A percentile compares a stretch with the other conserved stretches of the same genome.
Conservation (phyloP, 1,140 invertebrate species). For the Lepidurus arcticus region DNA sequence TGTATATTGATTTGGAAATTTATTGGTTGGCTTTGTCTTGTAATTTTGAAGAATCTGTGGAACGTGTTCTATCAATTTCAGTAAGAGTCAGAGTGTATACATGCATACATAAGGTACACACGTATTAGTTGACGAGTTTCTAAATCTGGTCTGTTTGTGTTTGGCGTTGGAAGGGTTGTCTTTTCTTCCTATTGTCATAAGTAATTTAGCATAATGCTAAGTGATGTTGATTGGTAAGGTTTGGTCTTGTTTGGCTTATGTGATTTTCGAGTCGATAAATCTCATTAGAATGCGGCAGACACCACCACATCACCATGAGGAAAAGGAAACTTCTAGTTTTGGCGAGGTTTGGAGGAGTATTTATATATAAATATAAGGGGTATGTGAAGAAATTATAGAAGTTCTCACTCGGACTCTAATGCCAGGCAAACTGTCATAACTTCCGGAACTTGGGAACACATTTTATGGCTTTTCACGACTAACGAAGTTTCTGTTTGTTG, state of each 20-base stretch:
- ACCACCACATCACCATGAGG: neutral
- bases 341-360: neutral
- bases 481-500: neutral
- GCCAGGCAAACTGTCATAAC: neutral
- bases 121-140: neutral
- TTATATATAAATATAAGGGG: neutral
- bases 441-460: neutral
- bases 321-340: neutral
- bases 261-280: neutral
- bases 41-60: too few relatives aligned
- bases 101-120: too few relatives aligned
- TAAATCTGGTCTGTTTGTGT: neutral
- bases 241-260: neutral
- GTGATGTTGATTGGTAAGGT: slow-evolving; percentile 8
- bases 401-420: neutral
- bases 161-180: neutral
- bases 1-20: too few relatives aligned
- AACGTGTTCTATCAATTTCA: too few relatives aligned
- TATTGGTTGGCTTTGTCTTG: too few relatives aligned
- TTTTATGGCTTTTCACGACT: neutral
- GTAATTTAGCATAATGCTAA: slow-evolving; percentile 9
- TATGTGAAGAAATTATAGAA: neutral
- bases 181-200: neutral
- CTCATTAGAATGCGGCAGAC: neutral
- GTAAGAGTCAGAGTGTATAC: too few relatives aligned